Percentiles rank a stretch among this genome's conserved stretches.
Evolutionary conservation across 2,797 vertebrate species (phyloP).

Genomic region (Petrocephalus schoutedeni): DNA sequence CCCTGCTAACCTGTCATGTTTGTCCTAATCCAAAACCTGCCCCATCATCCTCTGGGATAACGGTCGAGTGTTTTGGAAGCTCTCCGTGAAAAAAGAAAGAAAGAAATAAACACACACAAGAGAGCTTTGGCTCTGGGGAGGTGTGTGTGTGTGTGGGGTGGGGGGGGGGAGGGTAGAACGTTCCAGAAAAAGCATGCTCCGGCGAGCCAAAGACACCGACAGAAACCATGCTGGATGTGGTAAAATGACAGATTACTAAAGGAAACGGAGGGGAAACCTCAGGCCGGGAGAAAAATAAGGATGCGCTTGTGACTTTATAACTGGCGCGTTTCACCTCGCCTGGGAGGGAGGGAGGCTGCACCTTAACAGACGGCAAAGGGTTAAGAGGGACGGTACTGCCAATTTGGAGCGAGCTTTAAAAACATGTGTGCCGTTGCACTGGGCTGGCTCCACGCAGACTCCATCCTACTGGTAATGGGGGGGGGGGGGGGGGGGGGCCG

Average conservation of each 20-base stretch:
- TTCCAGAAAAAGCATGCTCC: slow-evolving; percentile 63
- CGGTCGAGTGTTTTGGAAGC: slow-evolving; percentile 64
- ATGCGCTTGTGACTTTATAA: slow-evolving; percentile 9
- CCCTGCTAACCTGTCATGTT: slow-evolving; percentile 36
- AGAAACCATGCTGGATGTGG: slow-evolving; percentile 75
- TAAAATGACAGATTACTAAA: slow-evolving; percentile 74
- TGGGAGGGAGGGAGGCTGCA: neutral
- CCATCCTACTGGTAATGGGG: slow-evolving; percentile 71
- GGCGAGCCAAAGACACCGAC: slow-evolving; percentile 57
- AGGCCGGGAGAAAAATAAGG: slow-evolving; percentile 31
- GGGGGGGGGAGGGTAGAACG: slow-evolving; percentile 48
- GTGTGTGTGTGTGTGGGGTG: neutral
- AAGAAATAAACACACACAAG: slow-evolving; percentile 45
- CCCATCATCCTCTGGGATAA: slow-evolving; percentile 49
- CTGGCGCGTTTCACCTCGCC: neutral
- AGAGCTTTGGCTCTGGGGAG: slow-evolving; percentile 49
- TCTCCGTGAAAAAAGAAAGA: slow-evolving; percentile 45
- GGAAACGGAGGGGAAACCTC: slow-evolving; percentile 65
- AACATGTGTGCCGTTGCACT: slow-evolving; percentile 42
- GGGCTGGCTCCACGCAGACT: slow-evolving; percentile 67
- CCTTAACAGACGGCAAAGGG: slow-evolving; percentile 18
- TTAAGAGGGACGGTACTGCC: slow-evolving; percentile 39
- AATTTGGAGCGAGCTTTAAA: slow-evolving; percentile 49
- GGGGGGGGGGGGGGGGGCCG: slow-evolving; percentile 70
- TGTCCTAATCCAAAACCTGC: slow-evolving; percentile 37